phyloP scores from a whole-genome alignment of 2,888 invertebrate species.

The Chromoteleia sp. region DNA sequence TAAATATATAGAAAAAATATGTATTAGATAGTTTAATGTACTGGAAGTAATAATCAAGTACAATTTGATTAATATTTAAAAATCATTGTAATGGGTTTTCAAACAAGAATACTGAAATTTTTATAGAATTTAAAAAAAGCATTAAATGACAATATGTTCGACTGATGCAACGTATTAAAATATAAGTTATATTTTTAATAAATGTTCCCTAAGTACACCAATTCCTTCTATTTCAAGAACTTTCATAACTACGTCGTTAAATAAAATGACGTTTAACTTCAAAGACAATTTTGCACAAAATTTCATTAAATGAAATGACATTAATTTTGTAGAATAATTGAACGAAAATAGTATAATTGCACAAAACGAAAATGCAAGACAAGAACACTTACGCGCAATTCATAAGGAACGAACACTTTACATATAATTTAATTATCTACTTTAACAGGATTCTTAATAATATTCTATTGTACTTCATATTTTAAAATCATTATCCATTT shows the following conservation, averaged over 20 bases:
- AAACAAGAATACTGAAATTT: not conserved
- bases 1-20: no score
- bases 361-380: constrained; percentile 23
- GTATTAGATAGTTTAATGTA: no score
- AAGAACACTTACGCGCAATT: constrained; percentile 8
- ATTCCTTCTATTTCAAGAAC: constrained; percentile 23
- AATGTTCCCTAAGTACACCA: not conserved
- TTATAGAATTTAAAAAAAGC: not conserved
- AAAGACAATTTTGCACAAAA: constrained; percentile 36
- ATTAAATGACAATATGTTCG: not conserved
- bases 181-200: constrained; percentile 20
- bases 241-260: constrained; percentile 37
- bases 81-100: no score
- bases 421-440: constrained; percentile 9
- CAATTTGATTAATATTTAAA: no score
- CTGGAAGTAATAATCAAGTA: no score
- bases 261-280: constrained; percentile 47
- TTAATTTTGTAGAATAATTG: constrained; percentile 32
- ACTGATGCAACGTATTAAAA: not conserved
- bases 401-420: constrained; percentile 9
- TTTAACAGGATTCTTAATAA: no score
- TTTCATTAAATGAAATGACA: constrained; percentile 49
- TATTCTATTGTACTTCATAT: no score
- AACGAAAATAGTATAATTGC: constrained; percentile 40
- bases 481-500: no score